Base-by-base conservation (phyloP, 1,140 invertebrate genomes). In the Aphidius gifuensis region DNA sequence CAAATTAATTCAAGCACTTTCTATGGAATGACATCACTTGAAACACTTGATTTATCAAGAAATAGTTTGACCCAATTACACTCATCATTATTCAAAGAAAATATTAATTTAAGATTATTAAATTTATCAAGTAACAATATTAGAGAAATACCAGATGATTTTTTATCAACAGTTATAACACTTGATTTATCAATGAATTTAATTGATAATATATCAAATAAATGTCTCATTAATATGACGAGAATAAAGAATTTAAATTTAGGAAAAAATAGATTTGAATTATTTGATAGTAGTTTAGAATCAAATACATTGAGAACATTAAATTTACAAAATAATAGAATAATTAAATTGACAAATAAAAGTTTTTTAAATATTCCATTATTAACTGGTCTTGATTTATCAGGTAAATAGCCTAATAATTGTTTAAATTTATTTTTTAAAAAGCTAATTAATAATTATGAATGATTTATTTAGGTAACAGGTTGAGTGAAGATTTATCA, bases 101-200 rank as follows among this genome's bases (percentile, higher is more conserved):
- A 87, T 9, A 75, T 73, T n/a, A 73, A 80, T n/a, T 65, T 89
- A 2, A 82, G 82, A 66, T 68, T 80, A 57, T 69, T 89, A 46
- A 87, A 89, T 73, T 72, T 89, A 57, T 89, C 89, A 0, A 84
- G 82, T 72, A 91, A 91, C 69, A 82, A 53, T 16, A 51, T 80
- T 9, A 11, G 57, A n/a, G 48, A 66, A 7, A 66, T 80, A 11
- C 70, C 68, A 5, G 16, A 5, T 1, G 72, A 66, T 59, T 50
- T 79, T 2, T 66, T 58, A n/a, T 62, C 68, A 0, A 56, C 69
- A 0, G 51, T 66, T 0, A 51, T 53, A 1, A 60, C 77, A 61
- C 67, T 90, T 46, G 87, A 89, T 71, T 69, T 88, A 57, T 89
- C 88, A 0, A 83, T 81, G 67, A 91, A 90, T 71, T 79, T 84